Percentiles rank a stretch among this genome's conserved stretches.
These are phyloP conservation scores for Campoplex capitator DNA, from an alignment of 2,888 invertebrate genomes.

Conservation along the genomic window DNA sequence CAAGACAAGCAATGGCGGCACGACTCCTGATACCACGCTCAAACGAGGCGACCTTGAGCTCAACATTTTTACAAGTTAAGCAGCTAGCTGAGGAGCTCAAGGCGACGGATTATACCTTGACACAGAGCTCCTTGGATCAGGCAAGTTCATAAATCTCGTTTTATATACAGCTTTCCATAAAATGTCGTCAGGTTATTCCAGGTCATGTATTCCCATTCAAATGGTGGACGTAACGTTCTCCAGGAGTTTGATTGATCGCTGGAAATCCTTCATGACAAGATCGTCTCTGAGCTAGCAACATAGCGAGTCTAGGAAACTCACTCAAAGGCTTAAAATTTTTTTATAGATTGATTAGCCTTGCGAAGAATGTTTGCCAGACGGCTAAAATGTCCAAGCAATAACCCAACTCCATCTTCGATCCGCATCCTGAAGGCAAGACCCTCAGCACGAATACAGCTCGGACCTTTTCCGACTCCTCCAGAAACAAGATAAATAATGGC, in stretches of 20 bases:
- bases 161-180: not conserved
- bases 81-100: slow-evolving; percentile 85
- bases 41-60: slow-evolving; percentile 84
- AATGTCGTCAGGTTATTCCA: not conserved
- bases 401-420: not conserved
- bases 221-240: not conserved
- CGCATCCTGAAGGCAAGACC: not conserved
- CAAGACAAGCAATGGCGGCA: slow-evolving; percentile 84
- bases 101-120: slow-evolving; percentile 87
- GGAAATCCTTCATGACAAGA: not conserved
- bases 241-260: not conserved
- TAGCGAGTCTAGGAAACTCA: not conserved
- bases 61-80: slow-evolving; percentile 85
- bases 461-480: not conserved
- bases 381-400: not conserved
- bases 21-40: slow-evolving; percentile 85
- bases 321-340: not conserved
- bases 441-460: not conserved
- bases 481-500: slow-evolving; percentile 5
- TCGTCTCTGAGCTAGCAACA: not conserved
- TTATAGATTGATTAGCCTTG: not conserved
- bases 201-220: not conserved
- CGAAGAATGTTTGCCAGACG: not conserved
- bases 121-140: slow-evolving; percentile 87
- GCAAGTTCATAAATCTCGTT: slow-evolving; percentile 78